Conservation (phyloP, 2,888 invertebrate species). For the Timandra comae region DNA sequence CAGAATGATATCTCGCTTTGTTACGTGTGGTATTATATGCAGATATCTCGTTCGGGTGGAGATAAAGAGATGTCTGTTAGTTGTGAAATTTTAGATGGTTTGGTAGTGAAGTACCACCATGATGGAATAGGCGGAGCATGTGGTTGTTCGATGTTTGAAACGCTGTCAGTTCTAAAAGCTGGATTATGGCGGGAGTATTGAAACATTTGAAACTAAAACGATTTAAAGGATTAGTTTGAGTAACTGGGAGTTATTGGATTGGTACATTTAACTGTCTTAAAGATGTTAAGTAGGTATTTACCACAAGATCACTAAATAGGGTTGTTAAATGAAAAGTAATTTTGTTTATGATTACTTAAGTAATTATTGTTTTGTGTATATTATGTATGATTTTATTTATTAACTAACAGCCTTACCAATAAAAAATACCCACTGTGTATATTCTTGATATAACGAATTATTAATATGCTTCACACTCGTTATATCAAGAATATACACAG, state of each 20-base stretch:
- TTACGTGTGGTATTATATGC: slow-evolving; percentile 62
- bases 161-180: slow-evolving; percentile 27
- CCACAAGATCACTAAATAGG: no score
- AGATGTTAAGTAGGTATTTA: no score
- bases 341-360: no score
- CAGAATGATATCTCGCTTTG: slow-evolving; percentile 58
- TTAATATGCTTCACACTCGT: no score
- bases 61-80: slow-evolving; percentile 67
- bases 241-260: slow-evolving; percentile 8
- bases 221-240: slow-evolving; percentile 26
- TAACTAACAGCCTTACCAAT: no score
- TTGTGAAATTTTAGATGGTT: slow-evolving; percentile 51
- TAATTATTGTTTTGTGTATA: no score
- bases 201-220: slow-evolving; percentile 14
- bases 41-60: slow-evolving; percentile 68
- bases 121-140: slow-evolving; percentile 70
- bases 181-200: slow-evolving; percentile 36
- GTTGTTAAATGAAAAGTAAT: no score
- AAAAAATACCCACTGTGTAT: no score
- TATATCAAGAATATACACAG: no score
- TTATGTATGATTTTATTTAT: no score
- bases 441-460: no score
- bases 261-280: background rate
- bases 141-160: slow-evolving; percentile 28
- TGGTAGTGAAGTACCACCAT: slow-evolving; percentile 61